These are phyloP conservation scores for Poecilia velifera DNA, from an alignment of 2,797 vertebrate genomes.

Conservation along the genomic window DNA sequence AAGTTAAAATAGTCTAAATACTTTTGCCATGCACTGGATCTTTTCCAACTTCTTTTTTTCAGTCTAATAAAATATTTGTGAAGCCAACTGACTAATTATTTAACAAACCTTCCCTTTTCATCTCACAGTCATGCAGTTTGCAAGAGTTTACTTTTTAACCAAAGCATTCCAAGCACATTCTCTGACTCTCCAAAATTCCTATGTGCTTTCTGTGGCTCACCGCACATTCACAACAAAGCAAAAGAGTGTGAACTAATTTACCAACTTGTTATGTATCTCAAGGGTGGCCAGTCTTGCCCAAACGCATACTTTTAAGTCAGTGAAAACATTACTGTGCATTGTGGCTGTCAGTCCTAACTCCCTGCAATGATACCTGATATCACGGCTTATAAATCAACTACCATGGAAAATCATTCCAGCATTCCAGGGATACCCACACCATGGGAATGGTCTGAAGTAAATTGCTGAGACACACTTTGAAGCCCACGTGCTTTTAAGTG, in stretches of 20 bases:
- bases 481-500: slow-evolving; percentile 23
- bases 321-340: slow-evolving; percentile 8
- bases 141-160: slow-evolving; percentile 41
- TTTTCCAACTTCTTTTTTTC: background rate
- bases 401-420: slow-evolving; percentile 62
- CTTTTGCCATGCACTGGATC: background rate
- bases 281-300: slow-evolving; percentile 10
- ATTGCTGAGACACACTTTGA: slow-evolving; percentile 34
- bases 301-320: background rate
- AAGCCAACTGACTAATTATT: slow-evolving; percentile 15
- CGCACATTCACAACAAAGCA: slow-evolving; percentile 51
- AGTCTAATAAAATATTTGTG: background rate
- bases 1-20: background rate
- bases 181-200: slow-evolving; percentile 43
- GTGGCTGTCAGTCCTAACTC: slow-evolving; percentile 20
- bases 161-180: slow-evolving; percentile 22
- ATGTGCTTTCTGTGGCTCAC: slow-evolving; percentile 51
- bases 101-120: slow-evolving; percentile 13
- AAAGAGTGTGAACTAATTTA: slow-evolving; percentile 37
- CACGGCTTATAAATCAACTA: slow-evolving; percentile 34
- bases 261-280: slow-evolving; percentile 23
- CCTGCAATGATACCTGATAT: slow-evolving; percentile 46
- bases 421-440: slow-evolving; percentile 74
- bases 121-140: background rate
- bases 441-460: slow-evolving; percentile 56